Percentiles rank a stretch among this genome's conserved stretches.
These are phyloP conservation scores for Sphenopsis melanotis DNA, from an alignment of 2,797 vertebrate species.

Conservation along the genomic window DNA sequence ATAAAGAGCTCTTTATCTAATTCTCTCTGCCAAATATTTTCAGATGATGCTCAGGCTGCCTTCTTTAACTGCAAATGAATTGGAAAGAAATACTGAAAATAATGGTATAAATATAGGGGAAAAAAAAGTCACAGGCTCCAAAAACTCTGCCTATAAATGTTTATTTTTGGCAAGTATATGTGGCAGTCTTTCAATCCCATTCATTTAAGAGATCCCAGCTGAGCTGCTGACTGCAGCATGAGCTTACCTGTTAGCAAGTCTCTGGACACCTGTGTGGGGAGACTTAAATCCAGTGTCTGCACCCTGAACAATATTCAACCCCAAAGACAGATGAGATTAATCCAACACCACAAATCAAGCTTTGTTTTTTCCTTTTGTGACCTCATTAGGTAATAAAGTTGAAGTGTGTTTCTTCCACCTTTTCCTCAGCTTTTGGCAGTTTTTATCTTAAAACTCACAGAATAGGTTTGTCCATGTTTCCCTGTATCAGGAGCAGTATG, in stretches of 20 bases:
- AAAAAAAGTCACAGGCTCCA: neutral
- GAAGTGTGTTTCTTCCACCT: neutral
- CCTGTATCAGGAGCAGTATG: neutral
- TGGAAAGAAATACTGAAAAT: neutral
- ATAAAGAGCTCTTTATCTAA: neutral
- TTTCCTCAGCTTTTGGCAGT: neutral
- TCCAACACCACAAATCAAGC: neutral
- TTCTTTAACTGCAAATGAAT: neutral
- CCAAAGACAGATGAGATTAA: neutral
- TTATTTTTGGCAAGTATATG: neutral
- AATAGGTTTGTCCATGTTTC: neutral
- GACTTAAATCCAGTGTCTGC: neutral
- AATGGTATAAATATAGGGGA: neutral
- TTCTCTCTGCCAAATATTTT: neutral
- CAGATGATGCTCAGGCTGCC: neutral
- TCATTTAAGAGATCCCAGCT: neutral
- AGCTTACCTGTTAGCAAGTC: neutral
- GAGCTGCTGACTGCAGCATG: neutral
- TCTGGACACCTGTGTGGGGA: neutral
- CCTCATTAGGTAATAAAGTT: neutral
- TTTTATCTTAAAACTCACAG: neutral
- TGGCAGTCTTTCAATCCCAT: neutral
- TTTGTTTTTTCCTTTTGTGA: neutral
- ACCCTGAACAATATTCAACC: neutral
- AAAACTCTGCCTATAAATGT: neutral